These are phyloP conservation scores for Otus scops DNA, from an alignment of 2,797 vertebrate genomes.

Conservation along the genomic window DNA sequence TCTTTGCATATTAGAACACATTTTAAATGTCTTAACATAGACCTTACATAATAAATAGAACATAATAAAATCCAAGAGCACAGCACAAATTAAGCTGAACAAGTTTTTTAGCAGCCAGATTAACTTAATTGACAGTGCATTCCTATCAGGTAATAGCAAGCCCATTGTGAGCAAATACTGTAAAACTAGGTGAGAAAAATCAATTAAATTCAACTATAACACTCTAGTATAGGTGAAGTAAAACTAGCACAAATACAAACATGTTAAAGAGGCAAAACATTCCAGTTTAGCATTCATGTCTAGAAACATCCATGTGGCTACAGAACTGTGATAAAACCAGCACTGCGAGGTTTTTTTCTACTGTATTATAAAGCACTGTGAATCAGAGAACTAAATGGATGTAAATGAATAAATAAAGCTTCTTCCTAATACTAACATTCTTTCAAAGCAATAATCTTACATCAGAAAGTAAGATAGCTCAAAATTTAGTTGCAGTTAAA, in stretches of 20 bases:
- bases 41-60: neutral
- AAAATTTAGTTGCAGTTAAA: neutral
- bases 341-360: neutral
- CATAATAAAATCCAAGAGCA: neutral
- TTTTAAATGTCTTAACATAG: neutral
- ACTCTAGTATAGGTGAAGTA: neutral
- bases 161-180: neutral
- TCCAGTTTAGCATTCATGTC: neutral
- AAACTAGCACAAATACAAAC: neutral
- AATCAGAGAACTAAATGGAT: neutral
- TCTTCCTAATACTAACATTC: neutral
- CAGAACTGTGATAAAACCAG: neutral
- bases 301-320: neutral
- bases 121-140: neutral
- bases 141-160: neutral
- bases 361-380: neutral
- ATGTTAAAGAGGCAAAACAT: neutral
- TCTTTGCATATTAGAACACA: neutral
- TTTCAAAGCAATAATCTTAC: neutral
- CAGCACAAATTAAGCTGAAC: neutral
- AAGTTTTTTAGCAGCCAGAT: neutral
- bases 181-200: neutral
- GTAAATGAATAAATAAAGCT: neutral
- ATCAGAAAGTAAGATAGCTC: neutral
- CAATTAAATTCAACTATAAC: neutral